Base-by-base conservation (phyloP, 2,797 vertebrate genomes). In the Melanitta fusca region DNA sequence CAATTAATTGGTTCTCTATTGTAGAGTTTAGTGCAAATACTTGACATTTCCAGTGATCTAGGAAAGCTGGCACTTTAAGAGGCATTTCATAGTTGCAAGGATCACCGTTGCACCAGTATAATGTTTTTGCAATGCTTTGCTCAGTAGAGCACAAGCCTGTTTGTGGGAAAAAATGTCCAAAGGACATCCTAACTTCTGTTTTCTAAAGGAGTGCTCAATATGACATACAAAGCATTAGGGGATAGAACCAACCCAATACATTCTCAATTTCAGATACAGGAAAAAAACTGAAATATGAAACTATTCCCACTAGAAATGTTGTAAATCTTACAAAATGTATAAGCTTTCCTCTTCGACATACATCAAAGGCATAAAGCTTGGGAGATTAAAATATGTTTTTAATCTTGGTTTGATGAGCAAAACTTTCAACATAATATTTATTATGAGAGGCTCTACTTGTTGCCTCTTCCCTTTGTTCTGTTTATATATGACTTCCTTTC, bases 321-420 rank as follows among this genome's bases (percentile, higher is more conserved):
- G 93, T 97, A 97, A 97, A 96, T 97, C 97, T 97, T 94, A 92
- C 96, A 97, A 91, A 90, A 95, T 94, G 36, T 94, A 92, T 97
- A 97, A 94, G 70, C 95, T 97, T 97, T 98, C 96, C 96, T 94
- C 95, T 97, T 95, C 45, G 69, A 95, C 95, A 61, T 95, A 97
- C 97, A 97, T 98, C 97, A 98, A 98, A 98, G 95, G 77, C 62
- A 51, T 56, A 95, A 86, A 95, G 97, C 96, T 97, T 92, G 51
- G 80, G 97, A 97, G 97, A 97, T 96, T 97, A 97, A 97, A 98
- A 97, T 97, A 97, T 98, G 96, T 97, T 98, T 98, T 97, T 97
- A 97, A 97, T 98, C 97, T 97, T 93, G 80, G 95, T 97, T 97
- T 97, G 98, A 98, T 98, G 98, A 98, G 97, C 97, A 97, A 94